Conservation (phyloP, 2,888 invertebrate genomes). For the Coelopa pilipes region DNA sequence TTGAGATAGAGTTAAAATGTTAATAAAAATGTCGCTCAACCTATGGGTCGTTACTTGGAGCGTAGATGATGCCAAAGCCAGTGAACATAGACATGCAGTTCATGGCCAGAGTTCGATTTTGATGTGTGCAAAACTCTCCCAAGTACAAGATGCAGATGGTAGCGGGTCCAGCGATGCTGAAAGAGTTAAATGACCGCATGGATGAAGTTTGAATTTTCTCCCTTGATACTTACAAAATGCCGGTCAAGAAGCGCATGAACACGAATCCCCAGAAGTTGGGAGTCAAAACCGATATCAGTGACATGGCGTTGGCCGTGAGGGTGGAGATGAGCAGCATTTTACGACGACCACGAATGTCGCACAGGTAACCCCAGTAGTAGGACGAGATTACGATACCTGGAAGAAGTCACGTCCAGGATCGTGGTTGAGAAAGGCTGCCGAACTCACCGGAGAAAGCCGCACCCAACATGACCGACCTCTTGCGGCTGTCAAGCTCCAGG, state of each 20-base stretch:
- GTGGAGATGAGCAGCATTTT: constrained; percentile 49
- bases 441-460: constrained; percentile 42
- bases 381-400: constrained; percentile 51
- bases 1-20: neutral
- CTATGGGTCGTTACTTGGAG: constrained; percentile 38
- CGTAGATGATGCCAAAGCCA: constrained; percentile 51
- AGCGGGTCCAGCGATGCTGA: constrained; percentile 50
- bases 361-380: constrained; percentile 51
- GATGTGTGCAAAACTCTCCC: constrained; percentile 50
- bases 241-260: constrained; percentile 49
- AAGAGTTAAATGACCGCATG: neutral
- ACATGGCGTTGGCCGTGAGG: constrained; percentile 43
- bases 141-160: constrained; percentile 50
- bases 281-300: constrained; percentile 50
- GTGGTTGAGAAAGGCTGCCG: neutral
- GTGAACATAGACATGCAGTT: constrained; percentile 52
- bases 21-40: neutral
- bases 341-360: constrained; percentile 50
- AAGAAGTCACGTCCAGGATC: no score
- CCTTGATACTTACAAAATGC: constrained; percentile 50
- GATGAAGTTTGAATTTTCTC: neutral
- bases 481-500: constrained; percentile 44
- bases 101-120: constrained; percentile 43
- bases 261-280: constrained; percentile 46
- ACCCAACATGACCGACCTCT: constrained; percentile 41